phyloP scores from a whole-genome alignment of 2,797 vertebrate genomes.

The Myotis pilosus region DNA sequence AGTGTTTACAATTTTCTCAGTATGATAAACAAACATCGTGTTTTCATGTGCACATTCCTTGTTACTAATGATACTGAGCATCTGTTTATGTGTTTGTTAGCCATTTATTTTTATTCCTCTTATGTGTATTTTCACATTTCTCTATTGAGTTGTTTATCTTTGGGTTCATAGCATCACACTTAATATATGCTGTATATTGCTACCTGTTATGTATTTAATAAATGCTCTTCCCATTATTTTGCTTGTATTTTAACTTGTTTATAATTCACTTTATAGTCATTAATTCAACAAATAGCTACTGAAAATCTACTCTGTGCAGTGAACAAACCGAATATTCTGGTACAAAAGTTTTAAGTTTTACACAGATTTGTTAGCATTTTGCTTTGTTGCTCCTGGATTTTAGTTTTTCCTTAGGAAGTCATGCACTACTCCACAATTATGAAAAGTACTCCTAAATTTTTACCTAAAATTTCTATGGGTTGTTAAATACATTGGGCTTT shows the following conservation, averaged over 20 bases:
- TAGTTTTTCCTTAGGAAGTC: not conserved
- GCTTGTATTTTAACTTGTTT: not conserved
- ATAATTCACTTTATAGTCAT: not conserved
- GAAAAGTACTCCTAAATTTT: not conserved
- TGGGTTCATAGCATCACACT: not conserved
- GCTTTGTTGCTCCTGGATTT: not conserved
- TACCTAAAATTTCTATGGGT: not conserved
- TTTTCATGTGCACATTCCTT: slow-evolving; percentile 8
- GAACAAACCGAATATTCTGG: not conserved
- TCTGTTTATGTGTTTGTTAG: not conserved
- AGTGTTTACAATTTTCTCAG: not conserved
- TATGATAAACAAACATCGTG: not conserved
- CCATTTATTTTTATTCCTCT: slow-evolving; percentile 15
- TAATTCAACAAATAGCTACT: slow-evolving; percentile 15
- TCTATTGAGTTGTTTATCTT: not conserved
- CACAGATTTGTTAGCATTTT: slow-evolving; percentile 8
- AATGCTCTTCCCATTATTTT: slow-evolving; percentile 32
- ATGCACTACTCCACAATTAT: not conserved
- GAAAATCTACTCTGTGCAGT: not conserved
- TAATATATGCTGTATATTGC: not conserved
- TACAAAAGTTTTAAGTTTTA: slow-evolving; percentile 17
- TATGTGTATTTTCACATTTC: not conserved
- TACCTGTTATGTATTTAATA: not conserved
- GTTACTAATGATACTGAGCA: not conserved
- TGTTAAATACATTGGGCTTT: slow-evolving; percentile 16